Evolutionary conservation across 2,888 invertebrate species (phyloP).

Genomic region (Opisthograptis luteolata): DNA sequence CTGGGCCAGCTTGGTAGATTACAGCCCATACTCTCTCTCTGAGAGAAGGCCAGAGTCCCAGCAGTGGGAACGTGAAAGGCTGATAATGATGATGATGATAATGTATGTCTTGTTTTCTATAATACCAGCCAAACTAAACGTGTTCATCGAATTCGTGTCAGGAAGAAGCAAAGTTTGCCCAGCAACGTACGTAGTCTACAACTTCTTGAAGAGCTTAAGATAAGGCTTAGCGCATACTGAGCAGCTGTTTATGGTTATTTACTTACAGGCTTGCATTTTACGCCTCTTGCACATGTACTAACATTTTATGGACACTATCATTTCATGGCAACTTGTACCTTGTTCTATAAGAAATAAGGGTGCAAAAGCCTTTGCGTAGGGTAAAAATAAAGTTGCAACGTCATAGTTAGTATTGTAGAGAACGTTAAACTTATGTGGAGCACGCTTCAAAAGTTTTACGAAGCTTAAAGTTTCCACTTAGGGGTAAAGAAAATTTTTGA

Average conservation of each 20-base stretch:
- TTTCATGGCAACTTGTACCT: constrained; percentile 6
- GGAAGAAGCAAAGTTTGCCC: too few relatives aligned
- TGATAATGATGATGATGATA: too few relatives aligned
- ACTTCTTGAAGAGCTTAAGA: constrained; percentile 46
- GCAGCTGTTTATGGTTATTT: constrained; percentile 68
- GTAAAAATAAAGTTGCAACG: constrained; percentile 32
- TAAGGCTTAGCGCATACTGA: constrained; percentile 57
- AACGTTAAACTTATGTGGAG: constrained; percentile 79
- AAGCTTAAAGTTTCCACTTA: constrained; percentile 75
- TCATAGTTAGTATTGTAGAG: constrained; percentile 56
- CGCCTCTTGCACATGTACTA: constrained; percentile 50
- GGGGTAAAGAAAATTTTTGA: constrained; percentile 69
- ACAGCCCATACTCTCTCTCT: too few relatives aligned
- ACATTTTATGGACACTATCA: not conserved
- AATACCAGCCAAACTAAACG: too few relatives aligned
- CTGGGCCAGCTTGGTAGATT: too few relatives aligned
- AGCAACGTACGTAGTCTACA: constrained; percentile 38
- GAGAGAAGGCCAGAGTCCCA: too few relatives aligned
- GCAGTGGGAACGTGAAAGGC: too few relatives aligned
- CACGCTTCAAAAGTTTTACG: constrained; percentile 79
- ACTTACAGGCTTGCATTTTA: constrained; percentile 65
- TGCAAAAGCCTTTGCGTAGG: not conserved
- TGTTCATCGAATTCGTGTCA: too few relatives aligned
- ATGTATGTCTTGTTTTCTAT: too few relatives aligned
- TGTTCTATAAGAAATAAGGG: constrained; percentile 6